Base-by-base conservation (phyloP, 2,113 vertebrate species). In the Hemibagrus wyckioides region DNA sequence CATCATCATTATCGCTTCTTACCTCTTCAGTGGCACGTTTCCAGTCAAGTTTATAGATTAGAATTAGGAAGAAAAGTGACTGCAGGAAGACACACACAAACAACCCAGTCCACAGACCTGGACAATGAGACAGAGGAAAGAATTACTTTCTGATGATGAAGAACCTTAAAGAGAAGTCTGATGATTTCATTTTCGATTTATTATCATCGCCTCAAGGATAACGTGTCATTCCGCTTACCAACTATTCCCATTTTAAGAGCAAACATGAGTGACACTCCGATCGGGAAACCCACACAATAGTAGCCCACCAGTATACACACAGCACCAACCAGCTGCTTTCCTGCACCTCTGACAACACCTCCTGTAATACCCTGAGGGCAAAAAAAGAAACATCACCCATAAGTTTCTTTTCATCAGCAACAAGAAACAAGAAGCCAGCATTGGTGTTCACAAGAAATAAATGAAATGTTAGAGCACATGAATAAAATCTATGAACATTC, bases 71-170 rank as follows among this genome's bases (percentile, higher is more conserved):
- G 85, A 95, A 95, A 13, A 87, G 0, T 0, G 93, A 93, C 90
- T 97, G 96, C 19, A 94, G 21, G 0, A 88, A 65, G 17, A 92
- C 77, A 85, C 94, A 96, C n/a, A 96, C 19, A 3, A 96, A 92
- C 80, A 97, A 91, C 2, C 98, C 97, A 0, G 86, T 75, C 97
- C 97, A 98, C 75, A 99, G 87, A 50, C 97, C 97, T 98, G 89
- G 21, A 82, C 7, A 11, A 67, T 15, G 80, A 56, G 14, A 76
- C 2, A 14, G 30, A n/a, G 3, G 36, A 9, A 21, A 15, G 4
- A 3, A 65, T 30, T 63, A 21, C 7, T 3, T 21, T 2, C 30
- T 33, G n/a, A 17, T 56, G 14, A 13, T 39, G 19, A 82, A 61
- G 6, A 39, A n/a, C 10, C 21, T 14, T 63, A 63, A 19, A 23